phyloP scores from a whole-genome alignment of 2,888 invertebrate species.

The Lepidochrysops patricia region DNA sequence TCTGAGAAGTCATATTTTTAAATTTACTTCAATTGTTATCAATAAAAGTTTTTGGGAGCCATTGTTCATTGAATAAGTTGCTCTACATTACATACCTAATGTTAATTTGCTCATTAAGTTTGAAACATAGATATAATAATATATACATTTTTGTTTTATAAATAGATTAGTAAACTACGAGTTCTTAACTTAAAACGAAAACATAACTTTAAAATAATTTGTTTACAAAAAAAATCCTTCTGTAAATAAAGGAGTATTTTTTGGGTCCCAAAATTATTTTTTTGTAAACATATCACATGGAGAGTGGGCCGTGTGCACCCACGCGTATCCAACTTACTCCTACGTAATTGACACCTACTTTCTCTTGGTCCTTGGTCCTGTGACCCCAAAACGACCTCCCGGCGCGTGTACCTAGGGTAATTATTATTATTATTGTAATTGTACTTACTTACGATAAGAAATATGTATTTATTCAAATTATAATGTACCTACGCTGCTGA shows the following conservation, averaged over 20 bases:
- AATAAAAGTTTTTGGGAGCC: background rate
- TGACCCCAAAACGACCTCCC: background rate
- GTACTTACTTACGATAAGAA: too few species aligned
- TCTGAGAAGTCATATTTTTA: background rate
- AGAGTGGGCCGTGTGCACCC: background rate
- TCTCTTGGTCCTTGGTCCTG: slow-evolving; percentile 2
- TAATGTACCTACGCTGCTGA: too few species aligned
- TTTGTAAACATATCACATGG: background rate
- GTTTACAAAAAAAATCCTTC: background rate
- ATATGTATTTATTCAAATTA: too few species aligned
- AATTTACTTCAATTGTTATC: background rate
- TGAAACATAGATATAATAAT: too few species aligned
- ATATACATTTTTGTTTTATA: too few species aligned
- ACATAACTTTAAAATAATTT: too few species aligned
- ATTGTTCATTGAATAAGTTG: background rate
- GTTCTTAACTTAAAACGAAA: too few species aligned
- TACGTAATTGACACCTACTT: background rate
- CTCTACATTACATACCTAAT: background rate
- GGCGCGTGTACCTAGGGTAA: background rate
- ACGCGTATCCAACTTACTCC: background rate
- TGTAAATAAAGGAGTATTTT: background rate
- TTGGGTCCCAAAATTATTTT: background rate
- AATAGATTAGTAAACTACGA: too few species aligned
- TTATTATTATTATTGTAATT: too few species aligned
- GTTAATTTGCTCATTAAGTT: background rate